Conservation (phyloP, 2,797 vertebrate species). For the Coluber constrictor region DNA sequence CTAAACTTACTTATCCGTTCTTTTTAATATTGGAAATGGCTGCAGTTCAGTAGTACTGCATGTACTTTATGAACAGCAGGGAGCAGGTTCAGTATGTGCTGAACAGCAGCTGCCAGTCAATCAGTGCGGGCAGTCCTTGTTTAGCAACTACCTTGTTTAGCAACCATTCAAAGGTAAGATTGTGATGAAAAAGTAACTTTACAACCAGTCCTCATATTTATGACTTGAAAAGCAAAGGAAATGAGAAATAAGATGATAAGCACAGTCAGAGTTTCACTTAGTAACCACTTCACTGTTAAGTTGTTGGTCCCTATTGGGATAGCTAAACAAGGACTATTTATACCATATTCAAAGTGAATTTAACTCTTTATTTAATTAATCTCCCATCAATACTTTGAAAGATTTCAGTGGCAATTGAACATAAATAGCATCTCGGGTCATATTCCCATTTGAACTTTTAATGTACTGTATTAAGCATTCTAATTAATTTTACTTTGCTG, state of each 20-base stretch:
- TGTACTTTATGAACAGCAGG: neutral
- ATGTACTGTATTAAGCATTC: neutral
- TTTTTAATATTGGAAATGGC: neutral
- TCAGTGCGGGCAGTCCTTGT: neutral
- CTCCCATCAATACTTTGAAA: neutral
- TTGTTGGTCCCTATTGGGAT: neutral
- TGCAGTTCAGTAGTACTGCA: neutral
- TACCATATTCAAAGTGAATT: neutral
- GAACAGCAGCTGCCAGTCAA: neutral
- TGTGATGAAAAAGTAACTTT: neutral
- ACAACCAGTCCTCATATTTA: neutral
- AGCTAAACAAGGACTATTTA: neutral
- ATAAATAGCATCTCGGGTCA: neutral
- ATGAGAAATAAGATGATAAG: neutral
- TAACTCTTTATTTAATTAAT: neutral
- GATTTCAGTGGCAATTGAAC: neutral
- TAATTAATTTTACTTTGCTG: neutral
- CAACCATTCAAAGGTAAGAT: neutral
- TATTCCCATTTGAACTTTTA: neutral
- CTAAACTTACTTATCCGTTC: neutral
- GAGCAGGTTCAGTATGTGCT: neutral
- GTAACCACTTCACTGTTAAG: neutral
- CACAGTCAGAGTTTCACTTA: neutral
- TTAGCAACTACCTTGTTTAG: neutral
- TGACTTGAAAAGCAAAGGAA: neutral